phyloP scores from a whole-genome alignment of 2,797 vertebrate genomes.

The Acridotheres tristis region DNA sequence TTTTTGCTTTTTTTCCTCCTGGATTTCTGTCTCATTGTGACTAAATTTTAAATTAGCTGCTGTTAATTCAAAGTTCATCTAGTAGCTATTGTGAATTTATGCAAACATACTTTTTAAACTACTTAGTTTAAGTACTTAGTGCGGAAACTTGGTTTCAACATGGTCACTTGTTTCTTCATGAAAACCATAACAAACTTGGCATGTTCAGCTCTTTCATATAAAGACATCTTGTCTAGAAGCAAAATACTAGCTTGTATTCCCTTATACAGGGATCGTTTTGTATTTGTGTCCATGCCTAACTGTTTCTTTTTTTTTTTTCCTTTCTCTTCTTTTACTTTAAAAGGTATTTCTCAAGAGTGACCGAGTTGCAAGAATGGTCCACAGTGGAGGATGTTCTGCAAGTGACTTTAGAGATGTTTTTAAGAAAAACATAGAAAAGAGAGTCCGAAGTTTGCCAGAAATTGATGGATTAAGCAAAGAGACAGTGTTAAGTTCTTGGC shows the following conservation, averaged over 20 bases:
- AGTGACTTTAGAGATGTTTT: conserved; percentile 90
- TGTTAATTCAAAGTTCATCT: neutral
- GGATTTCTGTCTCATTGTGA: neutral
- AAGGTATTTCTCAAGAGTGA: conserved; percentile 90
- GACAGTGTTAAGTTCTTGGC: conserved; percentile 89
- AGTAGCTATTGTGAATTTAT: neutral
- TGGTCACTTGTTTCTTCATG: neutral
- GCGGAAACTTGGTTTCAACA: neutral
- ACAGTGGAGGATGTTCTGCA: conserved; percentile 87
- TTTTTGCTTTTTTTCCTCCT: neutral
- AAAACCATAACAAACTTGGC: neutral
- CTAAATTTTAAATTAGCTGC: neutral
- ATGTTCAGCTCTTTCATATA: neutral
- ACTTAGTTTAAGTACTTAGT: neutral
- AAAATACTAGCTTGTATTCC: neutral
- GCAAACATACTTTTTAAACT: neutral
- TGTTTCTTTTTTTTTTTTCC: neutral
- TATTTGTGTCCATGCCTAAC: neutral
- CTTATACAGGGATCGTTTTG: neutral
- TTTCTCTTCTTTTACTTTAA: neutral
- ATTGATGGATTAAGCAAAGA: conserved; percentile 91
- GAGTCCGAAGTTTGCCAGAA: conserved; percentile 87
- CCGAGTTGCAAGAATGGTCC: conserved; percentile 88
- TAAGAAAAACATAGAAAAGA: conserved; percentile 89
- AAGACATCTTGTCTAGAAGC: neutral